Percentiles rank a stretch among this genome's conserved stretches.
Conservation (phyloP, 2,888 invertebrate genomes). For the Cordylochernes scorpioides region DNA sequence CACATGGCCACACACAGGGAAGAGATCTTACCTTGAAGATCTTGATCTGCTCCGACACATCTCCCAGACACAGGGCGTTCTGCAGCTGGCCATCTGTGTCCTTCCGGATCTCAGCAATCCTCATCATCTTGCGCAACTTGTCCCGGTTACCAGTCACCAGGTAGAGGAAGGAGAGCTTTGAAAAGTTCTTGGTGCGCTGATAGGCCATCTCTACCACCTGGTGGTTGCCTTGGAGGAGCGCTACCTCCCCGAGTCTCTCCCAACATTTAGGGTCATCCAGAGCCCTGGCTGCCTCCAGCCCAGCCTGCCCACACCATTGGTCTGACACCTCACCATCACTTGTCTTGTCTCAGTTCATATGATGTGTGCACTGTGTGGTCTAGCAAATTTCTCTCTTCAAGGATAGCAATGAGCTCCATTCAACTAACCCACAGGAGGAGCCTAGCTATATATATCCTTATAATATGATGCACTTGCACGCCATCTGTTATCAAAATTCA, state of each 20-base stretch:
- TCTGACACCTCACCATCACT: too few relatives aligned
- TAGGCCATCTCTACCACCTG: slow-evolving; percentile 97
- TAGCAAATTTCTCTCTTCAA: too few relatives aligned
- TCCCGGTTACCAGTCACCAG: slow-evolving; percentile 92
- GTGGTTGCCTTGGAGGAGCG: slow-evolving; percentile 72
- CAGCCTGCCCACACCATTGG: too few relatives aligned
- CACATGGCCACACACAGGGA: neutral
- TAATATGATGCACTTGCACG: too few relatives aligned
- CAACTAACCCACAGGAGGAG: too few relatives aligned
- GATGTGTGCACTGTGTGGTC: too few relatives aligned
- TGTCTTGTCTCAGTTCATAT: too few relatives aligned
- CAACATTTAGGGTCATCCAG: slow-evolving; percentile 81
- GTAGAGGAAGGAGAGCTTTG: slow-evolving; percentile 88
- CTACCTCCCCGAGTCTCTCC: slow-evolving; percentile 81
- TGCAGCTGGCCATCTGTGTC: slow-evolving; percentile 91
- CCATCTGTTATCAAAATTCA: too few relatives aligned
- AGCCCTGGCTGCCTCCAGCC: slow-evolving; percentile 77
- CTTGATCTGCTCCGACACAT: slow-evolving; percentile 60
- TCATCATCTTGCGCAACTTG: slow-evolving; percentile 91
- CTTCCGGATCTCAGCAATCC: slow-evolving; percentile 92
- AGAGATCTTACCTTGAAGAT: slow-evolving; percentile 33
- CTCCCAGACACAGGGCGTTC: slow-evolving; percentile 69
- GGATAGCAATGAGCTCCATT: too few relatives aligned
- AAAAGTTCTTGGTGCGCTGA: slow-evolving; percentile 95
- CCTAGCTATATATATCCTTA: too few relatives aligned